These are phyloP conservation scores for Centropus unirufus DNA, from an alignment of 2,113 vertebrate species.

Conservation along the genomic window DNA sequence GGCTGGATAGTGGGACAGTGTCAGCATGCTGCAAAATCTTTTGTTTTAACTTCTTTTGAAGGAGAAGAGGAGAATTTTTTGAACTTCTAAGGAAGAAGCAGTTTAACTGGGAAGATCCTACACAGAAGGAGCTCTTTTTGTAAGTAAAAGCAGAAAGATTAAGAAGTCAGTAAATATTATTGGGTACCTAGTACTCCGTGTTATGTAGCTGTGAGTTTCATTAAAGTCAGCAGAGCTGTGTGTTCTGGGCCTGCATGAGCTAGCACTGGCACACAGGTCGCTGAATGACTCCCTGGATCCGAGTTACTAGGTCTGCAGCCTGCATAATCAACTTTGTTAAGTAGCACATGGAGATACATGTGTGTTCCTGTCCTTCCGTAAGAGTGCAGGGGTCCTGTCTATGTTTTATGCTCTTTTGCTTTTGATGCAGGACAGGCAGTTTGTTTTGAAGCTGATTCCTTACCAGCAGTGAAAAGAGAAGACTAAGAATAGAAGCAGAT, in stretches of 20 bases:
- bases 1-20: neutral
- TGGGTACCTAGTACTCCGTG: neutral
- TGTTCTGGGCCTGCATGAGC: neutral
- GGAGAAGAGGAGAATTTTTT: constrained; percentile 91
- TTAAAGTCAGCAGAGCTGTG: neutral
- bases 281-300: neutral
- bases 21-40: neutral
- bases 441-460: neutral
- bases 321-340: neutral
- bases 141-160: constrained; percentile 72
- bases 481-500: neutral
- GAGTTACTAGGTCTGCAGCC: neutral
- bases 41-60: constrained; percentile 67
- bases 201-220: neutral
- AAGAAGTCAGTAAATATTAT: neutral
- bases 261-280: neutral
- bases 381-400: neutral
- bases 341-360: neutral
- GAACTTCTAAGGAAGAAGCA: constrained; percentile 92
- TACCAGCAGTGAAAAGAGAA: neutral
- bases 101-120: constrained; percentile 88
- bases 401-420: neutral
- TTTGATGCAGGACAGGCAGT: neutral
- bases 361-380: neutral
- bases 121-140: constrained; percentile 92